These are phyloP conservation scores for Pseudomyrmex sp. DNA, from an alignment of 1,140 invertebrate genomes.

Conservation along the genomic window DNA sequence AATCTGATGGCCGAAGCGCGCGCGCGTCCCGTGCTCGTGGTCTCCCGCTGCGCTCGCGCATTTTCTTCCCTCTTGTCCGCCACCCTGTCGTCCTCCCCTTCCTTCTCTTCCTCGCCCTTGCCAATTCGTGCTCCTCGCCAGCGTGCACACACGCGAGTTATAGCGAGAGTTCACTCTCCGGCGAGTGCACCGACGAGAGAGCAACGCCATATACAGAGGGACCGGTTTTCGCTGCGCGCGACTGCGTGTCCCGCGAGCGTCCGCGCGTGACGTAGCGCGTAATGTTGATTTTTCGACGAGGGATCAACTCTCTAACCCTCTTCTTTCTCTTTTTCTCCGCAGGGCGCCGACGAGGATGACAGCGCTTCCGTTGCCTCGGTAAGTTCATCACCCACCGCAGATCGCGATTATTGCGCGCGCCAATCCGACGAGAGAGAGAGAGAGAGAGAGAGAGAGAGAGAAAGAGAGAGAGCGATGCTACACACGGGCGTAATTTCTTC, in stretches of 20 bases:
- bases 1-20: slow-evolving; percentile 79
- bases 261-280: slow-evolving; percentile 67
- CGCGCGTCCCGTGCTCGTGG: slow-evolving; percentile 78
- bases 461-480: slow-evolving; percentile 24
- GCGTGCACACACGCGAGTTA: slow-evolving; percentile 10
- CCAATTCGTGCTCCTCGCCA: slow-evolving; percentile 23
- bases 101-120: slow-evolving; percentile 13
- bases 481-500: slow-evolving; percentile 45
- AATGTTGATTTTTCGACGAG: slow-evolving; percentile 70
- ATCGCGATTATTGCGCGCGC: slow-evolving; percentile 61
- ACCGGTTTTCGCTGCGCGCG: slow-evolving; percentile 62
- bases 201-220: slow-evolving; percentile 65
- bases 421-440: slow-evolving; percentile 21
- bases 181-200: slow-evolving; percentile 2
- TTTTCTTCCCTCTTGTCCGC: slow-evolving; percentile 70
- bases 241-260: slow-evolving; percentile 15
- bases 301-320: slow-evolving; percentile 70
- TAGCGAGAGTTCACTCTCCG: not conserved
- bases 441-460: slow-evolving; percentile 39
- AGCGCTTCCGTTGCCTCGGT: slow-evolving; percentile 89
- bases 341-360: slow-evolving; percentile 90
- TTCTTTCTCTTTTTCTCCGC: slow-evolving; percentile 84
- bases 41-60: slow-evolving; percentile 80
- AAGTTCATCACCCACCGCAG: slow-evolving; percentile 81
- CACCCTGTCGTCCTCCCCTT: slow-evolving; percentile 27